Percentiles rank a stretch among this genome's conserved stretches.
phyloP scores from a whole-genome alignment of 2,797 vertebrate species.

The Orestias chungarensis region DNA sequence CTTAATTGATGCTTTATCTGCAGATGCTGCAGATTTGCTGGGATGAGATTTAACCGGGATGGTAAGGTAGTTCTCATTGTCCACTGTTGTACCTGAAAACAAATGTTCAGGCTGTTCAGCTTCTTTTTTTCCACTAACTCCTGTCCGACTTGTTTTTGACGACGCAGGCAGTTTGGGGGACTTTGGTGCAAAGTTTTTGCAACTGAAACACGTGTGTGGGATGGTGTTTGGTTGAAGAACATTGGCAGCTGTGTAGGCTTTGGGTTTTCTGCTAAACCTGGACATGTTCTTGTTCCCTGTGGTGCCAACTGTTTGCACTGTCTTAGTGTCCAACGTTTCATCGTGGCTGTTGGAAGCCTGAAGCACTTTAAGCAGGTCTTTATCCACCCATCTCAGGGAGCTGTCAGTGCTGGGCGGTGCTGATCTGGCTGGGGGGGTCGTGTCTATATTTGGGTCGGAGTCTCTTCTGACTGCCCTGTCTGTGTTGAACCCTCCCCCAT shows the following conservation, averaged over 20 bases:
- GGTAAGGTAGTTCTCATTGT: constrained; percentile 87
- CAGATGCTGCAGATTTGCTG: constrained; percentile 21
- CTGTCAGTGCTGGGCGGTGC: constrained; percentile 9
- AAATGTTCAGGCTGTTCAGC: constrained; percentile 37
- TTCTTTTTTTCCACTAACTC: constrained; percentile 30
- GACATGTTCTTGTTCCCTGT: constrained; percentile 54
- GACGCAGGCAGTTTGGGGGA: constrained; percentile 64
- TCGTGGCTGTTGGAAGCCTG: constrained; percentile 34
- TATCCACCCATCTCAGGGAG: constrained; percentile 45
- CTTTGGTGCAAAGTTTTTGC: constrained; percentile 50
- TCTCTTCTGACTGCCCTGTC: constrained; percentile 60
- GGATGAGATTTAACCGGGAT: constrained; percentile 83
- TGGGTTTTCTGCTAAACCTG: constrained; percentile 52
- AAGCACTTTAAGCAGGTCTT: constrained; percentile 19
- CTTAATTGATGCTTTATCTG: constrained; percentile 54
- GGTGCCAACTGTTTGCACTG: constrained; percentile 24
- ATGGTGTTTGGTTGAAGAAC: constrained; percentile 21
- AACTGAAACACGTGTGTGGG: constrained; percentile 44
- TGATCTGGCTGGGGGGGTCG: constrained; percentile 39
- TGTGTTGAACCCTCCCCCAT: background rate
- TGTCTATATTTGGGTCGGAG: constrained; percentile 68
- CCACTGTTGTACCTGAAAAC: constrained; percentile 41
- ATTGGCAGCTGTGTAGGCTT: constrained; percentile 39
- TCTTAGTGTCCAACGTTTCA: constrained; percentile 37
- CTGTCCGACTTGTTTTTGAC: constrained; percentile 45